Base-by-base conservation (phyloP, 2,797 vertebrate species). In the Brachyrhaphis roseni region DNA sequence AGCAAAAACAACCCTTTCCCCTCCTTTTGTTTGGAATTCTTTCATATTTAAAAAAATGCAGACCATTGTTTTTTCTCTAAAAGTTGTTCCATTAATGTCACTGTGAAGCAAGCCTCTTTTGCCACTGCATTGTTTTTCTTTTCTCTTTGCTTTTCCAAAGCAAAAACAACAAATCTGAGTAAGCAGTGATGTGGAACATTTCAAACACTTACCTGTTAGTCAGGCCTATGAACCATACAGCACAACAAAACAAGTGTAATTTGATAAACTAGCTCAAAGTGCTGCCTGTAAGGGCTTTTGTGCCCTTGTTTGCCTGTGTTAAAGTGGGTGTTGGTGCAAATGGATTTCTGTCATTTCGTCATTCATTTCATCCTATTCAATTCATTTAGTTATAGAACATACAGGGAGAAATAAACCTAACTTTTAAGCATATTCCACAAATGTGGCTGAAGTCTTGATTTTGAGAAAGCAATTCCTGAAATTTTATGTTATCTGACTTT, bases 21-120 rank as follows among this genome's bases (percentile, higher is more conserved):
- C 66, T 45, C 15, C 8, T 74, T 81, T 47, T 10, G 2, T 81
- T 81, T 75, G 28, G 49, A 55, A 26, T 68, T 80, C 4, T 47
- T 81, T 72, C 34, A 51, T 57, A 46, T 51, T 80, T n/a, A 7
- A 43, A 41, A 13, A 43, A n/a, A 13, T 43, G 41, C 26, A 28
- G 43, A 46, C 41, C n/a, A 28, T 71, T 34, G 20, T 70, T 49
- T 72, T 62, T 39, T 0, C 20, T 57, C 41, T 78, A 28, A 64
- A 83, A 55, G 41, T 11, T 13, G 26, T 16, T 18, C 1, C 1
- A 10, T 74, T 82, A 31, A 71, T 72, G 75, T 66, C 18, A 45
- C 43, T 68, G 26, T 64, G 43, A 15, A 53, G 4, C 26, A 4
- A 15, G 5, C 72, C 11, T 71, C 72, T 31, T 62, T 36, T 49